These are phyloP conservation scores for Perizoma affinitatum DNA, from an alignment of 2,888 invertebrate genomes.

Conservation along the genomic window DNA sequence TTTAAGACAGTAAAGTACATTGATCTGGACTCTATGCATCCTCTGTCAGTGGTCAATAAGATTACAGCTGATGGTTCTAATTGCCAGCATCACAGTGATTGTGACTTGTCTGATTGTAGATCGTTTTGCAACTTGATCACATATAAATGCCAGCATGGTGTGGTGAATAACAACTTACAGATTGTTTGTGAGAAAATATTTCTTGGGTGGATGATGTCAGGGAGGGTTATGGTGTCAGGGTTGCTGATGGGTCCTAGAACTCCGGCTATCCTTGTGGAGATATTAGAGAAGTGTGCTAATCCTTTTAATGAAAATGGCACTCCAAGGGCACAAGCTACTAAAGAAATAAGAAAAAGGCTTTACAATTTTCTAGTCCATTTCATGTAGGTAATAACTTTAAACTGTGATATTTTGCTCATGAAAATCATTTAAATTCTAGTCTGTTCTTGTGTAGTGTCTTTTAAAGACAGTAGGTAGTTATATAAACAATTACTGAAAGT, in stretches of 20 bases:
- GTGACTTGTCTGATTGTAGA: slow-evolving; percentile 87
- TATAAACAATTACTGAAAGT: slow-evolving; percentile 5
- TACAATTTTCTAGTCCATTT: slow-evolving; percentile 78
- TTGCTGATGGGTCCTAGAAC: slow-evolving; percentile 84
- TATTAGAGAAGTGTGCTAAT: slow-evolving; percentile 85
- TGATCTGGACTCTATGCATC: slow-evolving; percentile 86
- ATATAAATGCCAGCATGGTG: slow-evolving; percentile 79
- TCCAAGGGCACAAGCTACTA: slow-evolving; percentile 73
- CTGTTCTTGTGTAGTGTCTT: slow-evolving; percentile 18
- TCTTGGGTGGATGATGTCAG: slow-evolving; percentile 86
- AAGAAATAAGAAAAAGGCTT: slow-evolving; percentile 75
- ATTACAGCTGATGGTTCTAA: slow-evolving; percentile 70
- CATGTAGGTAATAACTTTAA: slow-evolving; percentile 27
- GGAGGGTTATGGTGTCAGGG: slow-evolving; percentile 85
- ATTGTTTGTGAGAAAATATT: slow-evolving; percentile 87
- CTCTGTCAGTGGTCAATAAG: slow-evolving; percentile 77
- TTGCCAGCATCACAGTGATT: slow-evolving; percentile 85
- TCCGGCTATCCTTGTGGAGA: slow-evolving; percentile 81
- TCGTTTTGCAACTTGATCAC: slow-evolving; percentile 82
- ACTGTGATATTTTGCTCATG: slow-evolving; percentile 41
- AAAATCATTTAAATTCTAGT: slow-evolving; percentile 20
- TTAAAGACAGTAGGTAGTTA: slow-evolving; percentile 16
- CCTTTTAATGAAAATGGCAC: slow-evolving; percentile 72
- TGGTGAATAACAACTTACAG: slow-evolving; percentile 87
- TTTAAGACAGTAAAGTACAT: slow-evolving; percentile 84